These are phyloP conservation scores for Leptura quadrifasciata DNA, from an alignment of 2,888 invertebrate species.

Conservation along the genomic window DNA sequence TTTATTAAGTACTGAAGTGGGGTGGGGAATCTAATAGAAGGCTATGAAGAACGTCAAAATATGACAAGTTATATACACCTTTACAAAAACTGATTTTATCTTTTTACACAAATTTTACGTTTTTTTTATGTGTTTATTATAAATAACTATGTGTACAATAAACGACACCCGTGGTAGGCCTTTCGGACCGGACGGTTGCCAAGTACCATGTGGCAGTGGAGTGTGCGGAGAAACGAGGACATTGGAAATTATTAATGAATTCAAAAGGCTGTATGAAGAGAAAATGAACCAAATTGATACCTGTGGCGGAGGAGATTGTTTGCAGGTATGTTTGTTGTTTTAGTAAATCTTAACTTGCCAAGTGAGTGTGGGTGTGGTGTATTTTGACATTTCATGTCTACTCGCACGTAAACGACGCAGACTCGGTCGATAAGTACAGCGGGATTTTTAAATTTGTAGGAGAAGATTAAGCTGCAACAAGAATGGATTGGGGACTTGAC, in stretches of 20 bases:
- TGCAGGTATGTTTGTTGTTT: conserved; percentile 62
- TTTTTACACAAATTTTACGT: conserved; percentile 56
- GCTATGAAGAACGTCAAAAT: conserved; percentile 53
- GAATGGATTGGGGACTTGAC: conserved; percentile 82
- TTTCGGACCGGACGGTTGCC: conserved; percentile 60
- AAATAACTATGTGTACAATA: conserved; percentile 51
- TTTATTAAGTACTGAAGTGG: conserved; percentile 16
- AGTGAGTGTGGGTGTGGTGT: conserved; percentile 31
- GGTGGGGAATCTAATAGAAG: conserved; percentile 17
- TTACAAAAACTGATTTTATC: conserved; percentile 47
- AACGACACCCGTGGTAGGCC: conserved; percentile 44
- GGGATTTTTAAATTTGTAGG: conserved; percentile 72
- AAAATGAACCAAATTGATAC: conserved; percentile 78
- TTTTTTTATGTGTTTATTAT: conserved; percentile 47
- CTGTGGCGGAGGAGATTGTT: conserved; percentile 72
- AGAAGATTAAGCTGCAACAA: conserved; percentile 79
- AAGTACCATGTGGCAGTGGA: conserved; percentile 57
- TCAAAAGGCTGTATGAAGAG: conserved; percentile 79
- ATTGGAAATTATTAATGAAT: conserved; percentile 76
- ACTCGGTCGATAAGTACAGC: neutral
- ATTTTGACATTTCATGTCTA: conserved; percentile 8
- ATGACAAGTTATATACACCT: conserved; percentile 52
- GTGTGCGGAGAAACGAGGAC: conserved; percentile 70
- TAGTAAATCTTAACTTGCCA: neutral
- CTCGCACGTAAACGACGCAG: neutral